phyloP scores from a whole-genome alignment of 2,797 vertebrate species.

The Cyprinella venusta region DNA sequence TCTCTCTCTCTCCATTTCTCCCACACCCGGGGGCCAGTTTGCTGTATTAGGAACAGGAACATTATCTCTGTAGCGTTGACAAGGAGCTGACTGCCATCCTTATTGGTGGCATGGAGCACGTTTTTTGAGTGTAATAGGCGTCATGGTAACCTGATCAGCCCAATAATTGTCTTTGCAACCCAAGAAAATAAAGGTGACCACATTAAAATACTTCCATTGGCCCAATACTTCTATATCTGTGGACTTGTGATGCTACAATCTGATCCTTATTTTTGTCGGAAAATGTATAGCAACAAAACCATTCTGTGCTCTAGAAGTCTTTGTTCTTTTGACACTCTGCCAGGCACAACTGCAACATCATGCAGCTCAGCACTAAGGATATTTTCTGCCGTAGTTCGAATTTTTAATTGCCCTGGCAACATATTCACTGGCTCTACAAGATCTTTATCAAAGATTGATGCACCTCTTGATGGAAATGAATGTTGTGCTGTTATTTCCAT shows the following conservation, averaged over 20 bases:
- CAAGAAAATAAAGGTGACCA: slow-evolving; percentile 73
- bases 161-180: slow-evolving; percentile 78
- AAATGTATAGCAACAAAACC: not conserved
- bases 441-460: not conserved
- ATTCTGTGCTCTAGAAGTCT: not conserved
- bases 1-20: slow-evolving; percentile 63
- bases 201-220: slow-evolving; percentile 66
- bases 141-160: slow-evolving; percentile 77
- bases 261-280: slow-evolving; percentile 58
- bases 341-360: not conserved
- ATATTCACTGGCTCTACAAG: not conserved
- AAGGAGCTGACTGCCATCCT: slow-evolving; percentile 73
- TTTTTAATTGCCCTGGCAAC: not conserved
- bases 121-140: slow-evolving; percentile 74
- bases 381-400: not conserved
- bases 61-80: slow-evolving; percentile 73
- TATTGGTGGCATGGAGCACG: slow-evolving; percentile 74
- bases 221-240: slow-evolving; percentile 56
- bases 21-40: slow-evolving; percentile 68
- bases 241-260: slow-evolving; percentile 53
- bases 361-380: not conserved
- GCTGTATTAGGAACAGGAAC: slow-evolving; percentile 75
- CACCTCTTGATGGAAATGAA: not conserved
- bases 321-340: not conserved
- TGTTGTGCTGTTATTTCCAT: not conserved